These are phyloP conservation scores for Hypothenemus hampei DNA, from an alignment of 1,140 invertebrate species.

Conservation along the genomic window DNA sequence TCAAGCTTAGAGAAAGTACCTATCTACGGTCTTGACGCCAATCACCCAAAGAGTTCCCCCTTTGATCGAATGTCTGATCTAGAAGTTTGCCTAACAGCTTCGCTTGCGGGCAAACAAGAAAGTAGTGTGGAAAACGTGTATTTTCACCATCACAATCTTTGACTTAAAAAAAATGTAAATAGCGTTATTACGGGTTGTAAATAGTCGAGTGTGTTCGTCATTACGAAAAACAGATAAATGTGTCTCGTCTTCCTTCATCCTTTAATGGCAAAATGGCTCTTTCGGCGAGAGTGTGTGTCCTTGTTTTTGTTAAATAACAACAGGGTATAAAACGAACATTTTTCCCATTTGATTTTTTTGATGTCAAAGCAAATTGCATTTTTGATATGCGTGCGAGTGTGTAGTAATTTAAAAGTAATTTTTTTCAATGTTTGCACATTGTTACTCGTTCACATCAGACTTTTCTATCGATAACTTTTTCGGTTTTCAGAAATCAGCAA, in stretches of 20 bases:
- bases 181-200: constrained; percentile 44
- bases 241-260: constrained; percentile 44
- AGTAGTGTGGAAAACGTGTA: no score
- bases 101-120: no score
- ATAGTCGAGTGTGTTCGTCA: constrained; percentile 43
- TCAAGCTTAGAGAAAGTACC: no score
- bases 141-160: background rate
- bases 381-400: constrained; percentile 9
- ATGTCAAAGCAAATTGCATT: background rate
- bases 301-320: constrained; percentile 15
- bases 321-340: constrained; percentile 13
- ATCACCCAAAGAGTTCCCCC: no score
- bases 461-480: no score
- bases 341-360: constrained; percentile 1
- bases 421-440: constrained; percentile 40
- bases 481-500: no score
- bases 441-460: constrained; percentile 43
- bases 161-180: constrained; percentile 33
- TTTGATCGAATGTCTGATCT: no score
- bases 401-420: no score
- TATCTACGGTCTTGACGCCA: no score
- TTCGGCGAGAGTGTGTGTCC: background rate
- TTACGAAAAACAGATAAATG: constrained; percentile 41
- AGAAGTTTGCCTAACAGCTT: no score
- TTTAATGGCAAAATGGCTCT: constrained; percentile 11